These are phyloP conservation scores for Epicampocera succincta DNA, from an alignment of 2,888 invertebrate species.

Conservation along the genomic window DNA sequence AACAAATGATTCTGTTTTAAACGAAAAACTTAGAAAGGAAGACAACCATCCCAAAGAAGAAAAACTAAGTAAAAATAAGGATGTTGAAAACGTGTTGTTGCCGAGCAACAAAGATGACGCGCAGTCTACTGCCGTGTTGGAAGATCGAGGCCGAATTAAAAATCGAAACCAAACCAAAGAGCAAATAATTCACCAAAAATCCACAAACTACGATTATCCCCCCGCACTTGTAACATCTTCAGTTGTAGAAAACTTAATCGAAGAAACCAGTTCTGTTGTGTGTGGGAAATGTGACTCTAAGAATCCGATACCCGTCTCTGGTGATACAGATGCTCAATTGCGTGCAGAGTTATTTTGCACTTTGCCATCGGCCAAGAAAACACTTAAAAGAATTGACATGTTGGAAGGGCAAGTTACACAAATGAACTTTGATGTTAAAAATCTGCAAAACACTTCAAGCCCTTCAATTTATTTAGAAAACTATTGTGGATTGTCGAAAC, in stretches of 20 bases:
- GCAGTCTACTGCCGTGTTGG: background rate
- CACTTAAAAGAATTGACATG: slow-evolving; percentile 21
- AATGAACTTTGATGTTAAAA: slow-evolving; percentile 9
- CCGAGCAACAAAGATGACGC: too few species aligned
- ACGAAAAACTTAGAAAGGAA: too few species aligned
- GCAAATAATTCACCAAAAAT: background rate
- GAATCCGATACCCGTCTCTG: background rate
- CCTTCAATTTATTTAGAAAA: slow-evolving; percentile 7
- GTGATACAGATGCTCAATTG: background rate
- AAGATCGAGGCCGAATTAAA: too few species aligned
- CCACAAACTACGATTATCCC: background rate
- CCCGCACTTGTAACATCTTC: background rate
- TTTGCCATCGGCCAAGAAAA: background rate
- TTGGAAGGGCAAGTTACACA: slow-evolving; percentile 28
- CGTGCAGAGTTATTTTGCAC: background rate
- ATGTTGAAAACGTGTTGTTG: too few species aligned
- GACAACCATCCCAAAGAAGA: too few species aligned
- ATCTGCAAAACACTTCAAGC: background rate
- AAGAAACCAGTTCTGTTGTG: background rate
- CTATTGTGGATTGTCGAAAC: slow-evolving; percentile 12
- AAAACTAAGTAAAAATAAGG: too few species aligned
- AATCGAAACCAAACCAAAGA: too few species aligned
- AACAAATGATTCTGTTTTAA: too few species aligned
- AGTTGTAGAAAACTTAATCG: background rate
- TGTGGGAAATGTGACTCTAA: too few species aligned